phyloP scores from a whole-genome alignment of 2,888 invertebrate species.

The Galerucella calmariensis region DNA sequence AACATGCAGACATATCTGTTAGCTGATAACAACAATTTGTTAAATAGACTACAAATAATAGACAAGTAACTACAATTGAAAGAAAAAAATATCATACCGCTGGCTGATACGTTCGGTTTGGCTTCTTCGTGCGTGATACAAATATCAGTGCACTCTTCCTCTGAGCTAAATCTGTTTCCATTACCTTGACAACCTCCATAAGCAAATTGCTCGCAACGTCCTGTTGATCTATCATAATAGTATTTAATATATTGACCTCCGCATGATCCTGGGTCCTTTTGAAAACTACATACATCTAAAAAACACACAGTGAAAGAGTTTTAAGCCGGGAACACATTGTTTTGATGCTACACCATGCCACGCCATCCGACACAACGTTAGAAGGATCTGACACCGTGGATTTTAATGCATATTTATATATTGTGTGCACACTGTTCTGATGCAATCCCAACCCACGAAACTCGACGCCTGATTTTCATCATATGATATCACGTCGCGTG shows the following conservation, averaged over 20 bases:
- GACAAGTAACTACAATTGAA: neutral
- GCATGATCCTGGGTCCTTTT: conserved; percentile 78
- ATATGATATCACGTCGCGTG: no score
- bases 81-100: conserved; percentile 52
- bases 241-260: conserved; percentile 73
- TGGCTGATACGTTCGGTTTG: conserved; percentile 56
- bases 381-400: no score
- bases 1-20: conserved; percentile 30
- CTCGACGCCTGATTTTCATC: no score
- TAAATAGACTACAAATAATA: neutral
- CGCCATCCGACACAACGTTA: no score
- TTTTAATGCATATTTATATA: no score
- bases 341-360: no score
- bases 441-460: no score
- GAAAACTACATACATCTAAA: conserved; percentile 79
- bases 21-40: conserved; percentile 7
- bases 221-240: conserved; percentile 74
- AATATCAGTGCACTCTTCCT: conserved; percentile 79
- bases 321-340: no score
- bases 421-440: no score
- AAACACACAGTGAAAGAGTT: neutral
- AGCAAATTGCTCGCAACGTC: conserved; percentile 75
- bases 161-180: conserved; percentile 82
- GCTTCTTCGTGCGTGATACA: conserved; percentile 74
- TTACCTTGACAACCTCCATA: conserved; percentile 89